These are phyloP conservation scores for Cynoglossus semilaevis DNA, from an alignment of 2,113 vertebrate genomes.

Conservation along the genomic window DNA sequence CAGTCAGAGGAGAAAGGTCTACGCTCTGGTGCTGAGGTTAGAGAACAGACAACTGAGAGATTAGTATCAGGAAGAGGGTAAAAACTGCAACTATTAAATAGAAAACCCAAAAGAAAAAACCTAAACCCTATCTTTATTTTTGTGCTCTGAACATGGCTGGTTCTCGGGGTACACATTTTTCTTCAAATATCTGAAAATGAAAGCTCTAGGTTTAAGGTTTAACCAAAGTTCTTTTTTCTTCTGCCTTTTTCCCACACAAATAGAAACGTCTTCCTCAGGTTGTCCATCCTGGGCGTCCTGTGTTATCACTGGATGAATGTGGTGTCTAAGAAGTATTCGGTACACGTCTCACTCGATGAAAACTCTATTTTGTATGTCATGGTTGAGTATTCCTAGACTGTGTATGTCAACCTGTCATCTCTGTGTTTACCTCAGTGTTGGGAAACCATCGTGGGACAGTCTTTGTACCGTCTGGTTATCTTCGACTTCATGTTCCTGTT, in stretches of 20 bases:
- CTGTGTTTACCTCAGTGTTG: constrained; percentile 82
- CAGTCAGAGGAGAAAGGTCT: constrained; percentile 80
- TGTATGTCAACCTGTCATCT: neutral
- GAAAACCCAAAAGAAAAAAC: too few species aligned
- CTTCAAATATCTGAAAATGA: too few species aligned
- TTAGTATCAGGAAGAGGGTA: too few species aligned
- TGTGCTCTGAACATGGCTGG: too few species aligned
- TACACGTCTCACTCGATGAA: constrained; percentile 31
- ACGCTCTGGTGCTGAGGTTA: constrained; percentile 83
- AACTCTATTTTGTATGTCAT: neutral
- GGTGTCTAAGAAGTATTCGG: constrained; percentile 63
- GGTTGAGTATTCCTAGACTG: neutral
- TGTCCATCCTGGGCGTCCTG: constrained; percentile 87
- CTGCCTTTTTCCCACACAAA: too few species aligned
- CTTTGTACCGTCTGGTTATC: constrained; percentile 89
- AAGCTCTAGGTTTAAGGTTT: too few species aligned
- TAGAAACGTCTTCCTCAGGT: constrained; percentile 89
- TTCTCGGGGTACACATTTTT: too few species aligned
- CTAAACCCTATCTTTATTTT: too few species aligned
- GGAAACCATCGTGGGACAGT: constrained; percentile 90
- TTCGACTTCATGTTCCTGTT: constrained; percentile 91
- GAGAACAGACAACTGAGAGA: constrained; percentile 5
- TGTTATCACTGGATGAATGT: constrained; percentile 89
- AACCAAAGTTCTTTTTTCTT: too few species aligned
- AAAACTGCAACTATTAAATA: too few species aligned